phyloP scores from a whole-genome alignment of 2,888 invertebrate genomes.

The Eurytoma adleriae region DNA sequence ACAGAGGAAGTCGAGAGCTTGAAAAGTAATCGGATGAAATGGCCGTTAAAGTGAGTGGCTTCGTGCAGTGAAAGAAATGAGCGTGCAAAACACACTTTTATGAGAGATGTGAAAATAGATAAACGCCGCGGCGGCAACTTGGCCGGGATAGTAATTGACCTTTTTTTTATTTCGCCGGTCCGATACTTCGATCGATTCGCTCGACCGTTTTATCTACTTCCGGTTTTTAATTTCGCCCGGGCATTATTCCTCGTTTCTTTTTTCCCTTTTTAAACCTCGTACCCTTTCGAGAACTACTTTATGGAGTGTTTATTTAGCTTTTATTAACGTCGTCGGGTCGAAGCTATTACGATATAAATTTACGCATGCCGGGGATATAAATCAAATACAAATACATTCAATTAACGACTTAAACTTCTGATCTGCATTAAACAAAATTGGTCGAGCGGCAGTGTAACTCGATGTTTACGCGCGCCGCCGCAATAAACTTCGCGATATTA shows the following conservation, averaged over 20 bases:
- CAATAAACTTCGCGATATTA: too few species aligned
- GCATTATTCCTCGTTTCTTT: neutral
- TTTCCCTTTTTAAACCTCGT: too few species aligned
- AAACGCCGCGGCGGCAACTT: neutral
- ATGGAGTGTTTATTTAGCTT: neutral
- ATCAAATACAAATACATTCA: too few species aligned
- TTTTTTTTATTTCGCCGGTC: constrained; percentile 42
- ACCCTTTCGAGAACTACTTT: neutral
- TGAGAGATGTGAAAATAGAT: constrained; percentile 51
- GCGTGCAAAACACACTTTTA: constrained; percentile 53
- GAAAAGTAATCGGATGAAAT: constrained; percentile 56
- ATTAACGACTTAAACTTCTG: too few species aligned
- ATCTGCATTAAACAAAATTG: too few species aligned
- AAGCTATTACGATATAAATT: too few species aligned
- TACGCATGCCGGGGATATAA: too few species aligned
- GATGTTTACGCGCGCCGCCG: too few species aligned
- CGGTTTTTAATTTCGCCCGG: neutral
- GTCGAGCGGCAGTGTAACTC: too few species aligned
- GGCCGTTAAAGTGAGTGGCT: constrained; percentile 58
- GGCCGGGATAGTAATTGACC: constrained; percentile 42
- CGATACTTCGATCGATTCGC: constrained; percentile 19
- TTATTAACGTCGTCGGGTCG: too few species aligned
- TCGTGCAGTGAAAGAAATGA: constrained; percentile 43
- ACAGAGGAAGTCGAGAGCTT: constrained; percentile 3
- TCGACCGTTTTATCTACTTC: neutral